phyloP scores from a whole-genome alignment of 2,113 vertebrate genomes.

The Clarias gariepinus region DNA sequence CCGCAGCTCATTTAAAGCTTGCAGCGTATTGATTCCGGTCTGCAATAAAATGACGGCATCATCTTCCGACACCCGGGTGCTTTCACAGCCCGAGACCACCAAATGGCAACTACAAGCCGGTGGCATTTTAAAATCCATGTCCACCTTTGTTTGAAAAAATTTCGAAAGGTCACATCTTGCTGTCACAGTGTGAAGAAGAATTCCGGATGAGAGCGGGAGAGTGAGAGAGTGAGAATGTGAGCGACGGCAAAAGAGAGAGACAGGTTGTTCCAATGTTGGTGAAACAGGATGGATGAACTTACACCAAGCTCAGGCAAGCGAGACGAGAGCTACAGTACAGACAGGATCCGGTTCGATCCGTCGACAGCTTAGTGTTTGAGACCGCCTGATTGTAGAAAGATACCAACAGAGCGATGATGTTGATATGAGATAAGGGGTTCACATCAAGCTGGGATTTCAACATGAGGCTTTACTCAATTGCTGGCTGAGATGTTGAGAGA shows the following conservation, averaged over 20 bases:
- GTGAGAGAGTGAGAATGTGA: background rate
- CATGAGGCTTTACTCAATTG: constrained; percentile 40
- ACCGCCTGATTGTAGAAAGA: constrained; percentile 3
- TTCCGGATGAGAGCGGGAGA: background rate
- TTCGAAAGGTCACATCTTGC: constrained; percentile 21
- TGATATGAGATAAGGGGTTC: constrained; percentile 45
- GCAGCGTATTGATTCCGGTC: background rate
- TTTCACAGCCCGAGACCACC: constrained; percentile 15
- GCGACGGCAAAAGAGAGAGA: background rate
- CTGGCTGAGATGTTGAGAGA: constrained; percentile 20
- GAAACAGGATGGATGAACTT: background rate
- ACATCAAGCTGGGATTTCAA: constrained; percentile 12
- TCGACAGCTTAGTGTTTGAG: background rate
- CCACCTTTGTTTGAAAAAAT: constrained; percentile 14
- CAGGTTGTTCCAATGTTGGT: background rate
- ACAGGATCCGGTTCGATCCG: background rate
- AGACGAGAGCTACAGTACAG: background rate
- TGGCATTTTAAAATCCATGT: constrained; percentile 30
- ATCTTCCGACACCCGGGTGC: background rate
- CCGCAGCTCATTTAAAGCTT: constrained; percentile 5
- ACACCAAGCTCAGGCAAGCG: constrained; percentile 5
- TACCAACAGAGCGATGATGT: constrained; percentile 17
- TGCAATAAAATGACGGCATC: background rate
- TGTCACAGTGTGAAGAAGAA: constrained; percentile 12
- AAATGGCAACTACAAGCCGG: background rate